Evolutionary conservation across 2,113 vertebrate species (phyloP), one percentile per base, ranked within the genome.

Genomic region (Falcunculus frontatus): DNA sequence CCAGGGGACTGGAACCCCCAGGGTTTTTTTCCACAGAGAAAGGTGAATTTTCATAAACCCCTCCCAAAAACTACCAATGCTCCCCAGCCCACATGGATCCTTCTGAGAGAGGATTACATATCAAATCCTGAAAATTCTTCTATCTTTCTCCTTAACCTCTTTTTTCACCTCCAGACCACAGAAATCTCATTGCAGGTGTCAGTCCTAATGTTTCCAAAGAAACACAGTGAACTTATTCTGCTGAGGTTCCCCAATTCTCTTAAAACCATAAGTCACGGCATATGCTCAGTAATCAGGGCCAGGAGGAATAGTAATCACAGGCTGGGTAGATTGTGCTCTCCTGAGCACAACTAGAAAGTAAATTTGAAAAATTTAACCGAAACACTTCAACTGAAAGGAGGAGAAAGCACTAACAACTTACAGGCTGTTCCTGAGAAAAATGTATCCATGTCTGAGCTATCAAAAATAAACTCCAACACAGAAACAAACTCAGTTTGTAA

Each of bases 1-100:
- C 13, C 18, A 18, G 4, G 13, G 16, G 6, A 56, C 0, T n/a
- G n/a, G n/a, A 4, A 30, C 12, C 11, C 69, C 1, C 6, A 50
- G 17, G 3, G 6, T 0, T 49, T 68, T 65, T 30, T 57, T 68
- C n/a, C 52, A 47, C 44, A 67, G 21, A 75, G 32, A 62, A 57
- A 81, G 46, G 4, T 42, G 17, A 52, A 68, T 7, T 63, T 49
- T 33, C 8, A 25, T 39, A 74, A 81, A 19, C 3, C 2, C 1
- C 15, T 80, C 33, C 30, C 17, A 81, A 62, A 8, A 52, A 29
- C 17, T 16, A 76, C 7, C 44, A 81, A 27, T 1, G 1, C 12
- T n/a, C 13, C 12, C 2, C 32, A 68, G n/a, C 16, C 49, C 44
- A 6, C 59, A 73, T 17, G 10, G 20, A 37, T 69, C 49, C 50